Conservation (phyloP, 2,113 vertebrate genomes). For the Cairina moschata region DNA sequence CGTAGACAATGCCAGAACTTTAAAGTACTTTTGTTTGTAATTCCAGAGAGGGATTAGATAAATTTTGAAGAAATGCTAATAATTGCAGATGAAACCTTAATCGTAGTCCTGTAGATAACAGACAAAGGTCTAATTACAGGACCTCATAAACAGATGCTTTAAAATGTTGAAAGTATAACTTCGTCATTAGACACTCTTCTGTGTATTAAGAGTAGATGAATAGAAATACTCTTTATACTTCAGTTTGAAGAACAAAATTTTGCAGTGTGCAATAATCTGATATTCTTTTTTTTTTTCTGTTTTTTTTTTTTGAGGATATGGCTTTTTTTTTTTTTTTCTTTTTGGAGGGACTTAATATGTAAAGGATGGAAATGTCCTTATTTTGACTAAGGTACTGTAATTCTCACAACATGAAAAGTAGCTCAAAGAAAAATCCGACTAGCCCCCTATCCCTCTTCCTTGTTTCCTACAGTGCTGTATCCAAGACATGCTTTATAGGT, state of each 20-base stretch:
- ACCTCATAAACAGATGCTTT: slow-evolving; percentile 62
- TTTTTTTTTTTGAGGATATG: neutral
- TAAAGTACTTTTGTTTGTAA: slow-evolving; percentile 7
- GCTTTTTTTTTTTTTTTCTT: neutral
- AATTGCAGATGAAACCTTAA: slow-evolving; percentile 19
- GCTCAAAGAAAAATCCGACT: slow-evolving; percentile 70
- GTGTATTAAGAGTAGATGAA: neutral
- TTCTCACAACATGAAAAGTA: slow-evolving; percentile 74
- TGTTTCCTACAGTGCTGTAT: slow-evolving; percentile 68
- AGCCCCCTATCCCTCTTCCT: slow-evolving; percentile 53
- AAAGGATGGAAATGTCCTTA: slow-evolving; percentile 64
- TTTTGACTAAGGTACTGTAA: slow-evolving; percentile 71
- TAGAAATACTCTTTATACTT: neutral
- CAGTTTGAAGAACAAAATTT: slow-evolving; percentile 20
- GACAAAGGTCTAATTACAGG: slow-evolving; percentile 71
- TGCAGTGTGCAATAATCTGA: neutral
- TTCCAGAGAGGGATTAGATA: neutral
- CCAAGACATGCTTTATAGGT: slow-evolving; percentile 74
- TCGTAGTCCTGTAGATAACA: slow-evolving; percentile 29
- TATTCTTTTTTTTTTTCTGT: neutral
- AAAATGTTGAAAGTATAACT: slow-evolving; percentile 58
- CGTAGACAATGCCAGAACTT: slow-evolving; percentile 15
- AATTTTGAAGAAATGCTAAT: slow-evolving; percentile 31
- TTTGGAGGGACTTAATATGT: neutral
- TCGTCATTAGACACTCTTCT: slow-evolving; percentile 54